These are phyloP conservation scores for Elegia similella DNA, from an alignment of 2,888 invertebrate species.

Conservation along the genomic window DNA sequence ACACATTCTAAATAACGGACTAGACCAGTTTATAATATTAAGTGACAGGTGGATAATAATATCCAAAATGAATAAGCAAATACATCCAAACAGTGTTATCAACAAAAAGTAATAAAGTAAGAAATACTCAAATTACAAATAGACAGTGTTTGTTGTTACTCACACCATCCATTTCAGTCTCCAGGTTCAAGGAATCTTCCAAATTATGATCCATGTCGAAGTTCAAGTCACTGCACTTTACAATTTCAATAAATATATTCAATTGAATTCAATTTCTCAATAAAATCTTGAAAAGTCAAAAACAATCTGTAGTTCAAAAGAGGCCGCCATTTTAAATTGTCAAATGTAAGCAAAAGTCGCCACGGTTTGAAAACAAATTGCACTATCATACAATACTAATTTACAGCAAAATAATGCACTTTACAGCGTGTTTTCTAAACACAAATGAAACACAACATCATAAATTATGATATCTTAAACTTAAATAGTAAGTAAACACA, in stretches of 20 bases:
- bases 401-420: conserved; percentile 26
- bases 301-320: conserved; percentile 69
- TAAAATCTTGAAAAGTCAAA: conserved; percentile 35
- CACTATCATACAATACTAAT: conserved; percentile 21
- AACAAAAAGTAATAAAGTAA: conserved; percentile 7
- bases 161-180: conserved; percentile 64
- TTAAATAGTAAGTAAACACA: conserved; percentile 24
- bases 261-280: conserved; percentile 21
- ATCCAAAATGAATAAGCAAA: background rate
- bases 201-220: conserved; percentile 68
- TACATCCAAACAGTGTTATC: background rate
- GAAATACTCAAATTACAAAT: background rate
- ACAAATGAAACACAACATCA: conserved; percentile 16
- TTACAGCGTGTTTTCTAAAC: conserved; percentile 23
- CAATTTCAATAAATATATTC: conserved; percentile 20
- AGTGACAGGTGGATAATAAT: background rate
- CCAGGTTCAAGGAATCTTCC: conserved; percentile 66
- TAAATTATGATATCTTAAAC: conserved; percentile 20
- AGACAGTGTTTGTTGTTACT: conserved; percentile 33
- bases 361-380: conserved; percentile 77
- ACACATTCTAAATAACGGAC: too few relatives aligned
- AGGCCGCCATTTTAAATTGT: conserved; percentile 80
- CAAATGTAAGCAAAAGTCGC: conserved; percentile 66
- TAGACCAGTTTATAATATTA: background rate
- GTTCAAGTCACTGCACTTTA: conserved; percentile 19